Base-by-base conservation (phyloP, 2,888 invertebrate species). In the Heliconius erato region DNA sequence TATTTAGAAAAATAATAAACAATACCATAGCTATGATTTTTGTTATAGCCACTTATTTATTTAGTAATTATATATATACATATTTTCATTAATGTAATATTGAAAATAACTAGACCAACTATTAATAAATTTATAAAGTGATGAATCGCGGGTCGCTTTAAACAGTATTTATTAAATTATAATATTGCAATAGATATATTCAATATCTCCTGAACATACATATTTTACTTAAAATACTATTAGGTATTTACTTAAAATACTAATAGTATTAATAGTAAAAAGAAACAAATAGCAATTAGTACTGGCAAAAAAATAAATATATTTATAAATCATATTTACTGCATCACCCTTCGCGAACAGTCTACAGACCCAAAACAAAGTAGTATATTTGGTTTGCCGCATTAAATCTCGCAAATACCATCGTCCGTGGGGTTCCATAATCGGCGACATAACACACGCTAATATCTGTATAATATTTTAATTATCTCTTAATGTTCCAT, bases 351-450 rank as follows among this genome's bases (percentile, higher is more conserved):
- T 95, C 85, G 96, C 91, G 26, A 92, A 92, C 0, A 93, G 89
- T 28, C 91, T 88, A 85, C 92, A 92, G 32, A 91, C 88, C 96
- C 96, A 97, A 87, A 96, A 97, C 1, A 97, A 89, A 11, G 96
- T 94, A 0, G 93, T 91, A 86, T 95, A 96, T 23, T 93, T 93
- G 9, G 96, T 95, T 23, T 96, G 91, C 0, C 97, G 93, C 87
- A 97, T 93, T 11, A 97, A 85, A 86, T 98, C 98, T 72, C 97
- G 93, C 86, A 97, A 90, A 85, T 96, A 97, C 92, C 96, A 97
- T 35, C 96, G 94, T 0, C 94, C 91, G 85, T 97, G 96, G 16
- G 94, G 94, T 84, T 96, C 96, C 88, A 97, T 96, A 3, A 96
- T 94, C 3, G 97, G 97, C 23, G 96, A 96, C 85, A 97, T 87